A percentile compares a stretch with the other conserved stretches of the same genome.
Evolutionary conservation across 2,113 vertebrate species (phyloP).

Genomic region (Garra rufa): DNA sequence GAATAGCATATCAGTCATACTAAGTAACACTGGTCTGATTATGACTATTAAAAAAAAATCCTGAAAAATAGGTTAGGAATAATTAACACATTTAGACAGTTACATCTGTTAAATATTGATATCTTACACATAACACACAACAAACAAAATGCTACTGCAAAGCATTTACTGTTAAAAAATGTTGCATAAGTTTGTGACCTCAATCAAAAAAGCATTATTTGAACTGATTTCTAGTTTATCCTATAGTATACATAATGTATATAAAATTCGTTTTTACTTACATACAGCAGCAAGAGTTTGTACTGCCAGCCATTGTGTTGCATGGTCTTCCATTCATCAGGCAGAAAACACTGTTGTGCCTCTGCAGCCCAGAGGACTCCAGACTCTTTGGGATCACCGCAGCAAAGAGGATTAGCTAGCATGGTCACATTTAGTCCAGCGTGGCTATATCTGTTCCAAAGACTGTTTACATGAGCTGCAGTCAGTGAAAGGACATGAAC

Average conservation of each 20-base stretch:
- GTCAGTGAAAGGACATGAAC: constrained; percentile 26
- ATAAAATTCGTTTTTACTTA: constrained; percentile 63
- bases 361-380: constrained; percentile 58
- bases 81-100: neutral
- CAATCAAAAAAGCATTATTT: neutral
- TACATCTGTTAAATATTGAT: neutral
- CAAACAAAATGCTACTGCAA: neutral
- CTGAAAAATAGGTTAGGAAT: too few relatives aligned
- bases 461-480: constrained; percentile 44
- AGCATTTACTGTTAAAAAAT: neutral
- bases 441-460: constrained; percentile 64
- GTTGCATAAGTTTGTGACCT: neutral
- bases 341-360: constrained; percentile 53
- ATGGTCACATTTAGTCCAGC: constrained; percentile 70
- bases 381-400: constrained; percentile 45
- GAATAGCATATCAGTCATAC: neutral
- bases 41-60: neutral
- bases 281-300: constrained; percentile 49
- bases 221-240: neutral
- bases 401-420: constrained; percentile 75
- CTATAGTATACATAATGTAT: neutral
- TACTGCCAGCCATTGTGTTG: constrained; percentile 41
- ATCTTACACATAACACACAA: neutral
- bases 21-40: neutral
- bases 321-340: constrained; percentile 55